Conservation (phyloP, 2,113 vertebrate genomes). For the Nothobranchius furzeri region DNA sequence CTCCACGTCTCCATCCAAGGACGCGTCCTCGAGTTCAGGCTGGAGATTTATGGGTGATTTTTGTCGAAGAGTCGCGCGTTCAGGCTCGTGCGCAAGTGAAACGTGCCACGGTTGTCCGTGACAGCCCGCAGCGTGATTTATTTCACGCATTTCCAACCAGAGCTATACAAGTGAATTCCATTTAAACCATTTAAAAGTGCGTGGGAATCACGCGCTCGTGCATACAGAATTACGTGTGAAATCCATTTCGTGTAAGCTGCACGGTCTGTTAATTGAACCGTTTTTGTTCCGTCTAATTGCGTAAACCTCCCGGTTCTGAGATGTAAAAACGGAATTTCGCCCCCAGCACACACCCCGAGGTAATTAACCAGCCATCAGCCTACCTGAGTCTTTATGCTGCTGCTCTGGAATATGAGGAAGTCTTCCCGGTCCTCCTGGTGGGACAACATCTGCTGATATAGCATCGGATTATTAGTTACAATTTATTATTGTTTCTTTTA, state of each 20-base stretch:
- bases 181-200: conserved; percentile 55
- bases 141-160: conserved; percentile 63
- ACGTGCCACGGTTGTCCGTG: conserved; percentile 64
- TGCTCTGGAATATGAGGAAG: conserved; percentile 44
- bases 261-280: conserved; percentile 76
- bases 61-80: conserved; percentile 58
- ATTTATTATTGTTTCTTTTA: neutral
- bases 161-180: conserved; percentile 59
- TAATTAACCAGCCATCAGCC: conserved; percentile 71
- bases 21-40: conserved; percentile 35
- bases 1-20: conserved; percentile 20
- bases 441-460: conserved; percentile 14
- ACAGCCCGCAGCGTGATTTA: conserved; percentile 57
- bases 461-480: no score
- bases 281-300: conserved; percentile 64
- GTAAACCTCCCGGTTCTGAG: conserved; percentile 72
- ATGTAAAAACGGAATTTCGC: conserved; percentile 78
- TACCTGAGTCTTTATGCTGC: conserved; percentile 52
- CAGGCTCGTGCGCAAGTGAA: conserved; percentile 48
- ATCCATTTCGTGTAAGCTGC: conserved; percentile 74
- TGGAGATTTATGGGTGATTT: conserved; percentile 61
- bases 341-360: conserved; percentile 74
- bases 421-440: conserved; percentile 9
- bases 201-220: conserved; percentile 62
- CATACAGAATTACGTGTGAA: conserved; percentile 75